Base-by-base conservation (phyloP, 2,797 vertebrate genomes). In the Pseudopleuronectes americanus region DNA sequence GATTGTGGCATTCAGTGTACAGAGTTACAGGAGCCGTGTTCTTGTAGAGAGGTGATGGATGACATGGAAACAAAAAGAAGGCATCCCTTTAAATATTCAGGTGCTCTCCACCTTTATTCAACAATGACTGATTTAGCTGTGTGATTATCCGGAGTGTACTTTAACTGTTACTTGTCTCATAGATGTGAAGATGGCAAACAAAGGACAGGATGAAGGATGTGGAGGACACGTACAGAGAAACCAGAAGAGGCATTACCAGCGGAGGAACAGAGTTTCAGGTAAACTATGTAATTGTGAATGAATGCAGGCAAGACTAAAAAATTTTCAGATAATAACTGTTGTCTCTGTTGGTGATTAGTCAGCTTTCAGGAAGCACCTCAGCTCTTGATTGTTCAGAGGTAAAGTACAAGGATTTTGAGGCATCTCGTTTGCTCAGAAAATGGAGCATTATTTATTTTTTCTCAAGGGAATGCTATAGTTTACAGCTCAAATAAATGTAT, bases 1-100 rank as follows among this genome's bases (percentile, higher is more conserved):
- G 86, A 89, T 62, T 82, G 69, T 77, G 88, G 84, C 0, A 8
- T 82, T 24, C 89, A 90, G 71, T 91, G 86, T 55, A 57, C 43
- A 1, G 19, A 57, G 9, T 12, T 84, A 1, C 67, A 60, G 22
- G 62, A 83, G 6, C 4, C 0, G 0, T 89, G 77, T 59, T 0
- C 0, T 0, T 81, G 78, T 74, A 21, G 64, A 6, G n/a, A 38
- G 1, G 0, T 9, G 0, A 68, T 5, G 21, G 14, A 14, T 8
- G 43, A 22, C 22, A 2, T 17, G 16, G 66, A 7, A 0, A 26
- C 8, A 0, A 58, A 53, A 26, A 58, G n/a, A 59, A 57, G 24
- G 14, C 57, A n/a, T 9, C 14, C 1, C 21, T 47, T 36, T 0
- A 80, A 72, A 58, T 16, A 17, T 60, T 8, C 79, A 90, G 91